These are phyloP conservation scores for Trichosurus vulpecula DNA, from an alignment of 2,797 vertebrate genomes.

Conservation along the genomic window DNA sequence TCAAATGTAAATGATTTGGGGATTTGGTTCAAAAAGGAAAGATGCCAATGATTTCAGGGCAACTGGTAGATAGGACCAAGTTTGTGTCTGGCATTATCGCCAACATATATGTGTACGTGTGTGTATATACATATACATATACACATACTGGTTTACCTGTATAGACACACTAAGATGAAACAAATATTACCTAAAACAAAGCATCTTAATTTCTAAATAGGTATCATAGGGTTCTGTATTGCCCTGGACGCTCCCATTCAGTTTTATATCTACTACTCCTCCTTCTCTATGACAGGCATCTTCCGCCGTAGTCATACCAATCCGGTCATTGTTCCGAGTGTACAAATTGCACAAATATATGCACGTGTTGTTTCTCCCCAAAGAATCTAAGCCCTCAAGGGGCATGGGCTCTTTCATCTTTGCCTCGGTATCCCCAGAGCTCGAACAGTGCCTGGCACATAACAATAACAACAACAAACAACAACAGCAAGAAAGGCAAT, in stretches of 20 bases:
- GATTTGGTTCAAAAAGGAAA: conserved; percentile 4
- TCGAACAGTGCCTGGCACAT: too few relatives aligned
- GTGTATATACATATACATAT: too few relatives aligned
- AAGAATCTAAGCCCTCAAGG: neutral
- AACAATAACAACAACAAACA: too few relatives aligned
- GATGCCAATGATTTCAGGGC: neutral
- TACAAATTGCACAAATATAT: too few relatives aligned
- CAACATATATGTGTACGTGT: neutral
- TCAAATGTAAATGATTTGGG: neutral
- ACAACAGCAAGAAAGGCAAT: neutral
- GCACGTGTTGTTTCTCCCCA: too few relatives aligned
- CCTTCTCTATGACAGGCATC: neutral
- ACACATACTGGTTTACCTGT: neutral
- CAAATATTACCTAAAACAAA: neutral
- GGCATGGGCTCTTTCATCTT: too few relatives aligned
- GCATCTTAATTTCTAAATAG: neutral
- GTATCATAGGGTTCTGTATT: neutral
- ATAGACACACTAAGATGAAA: conserved; percentile 8
- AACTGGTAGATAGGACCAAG: neutral
- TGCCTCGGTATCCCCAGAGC: too few relatives aligned
- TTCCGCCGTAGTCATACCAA: neutral
- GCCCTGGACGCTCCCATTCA: neutral
- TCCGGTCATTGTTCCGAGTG: too few relatives aligned
- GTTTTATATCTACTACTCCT: conserved; percentile 11
- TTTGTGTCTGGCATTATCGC: neutral